Conservation (phyloP, 2,888 invertebrate genomes). For the Agelastica alni region DNA sequence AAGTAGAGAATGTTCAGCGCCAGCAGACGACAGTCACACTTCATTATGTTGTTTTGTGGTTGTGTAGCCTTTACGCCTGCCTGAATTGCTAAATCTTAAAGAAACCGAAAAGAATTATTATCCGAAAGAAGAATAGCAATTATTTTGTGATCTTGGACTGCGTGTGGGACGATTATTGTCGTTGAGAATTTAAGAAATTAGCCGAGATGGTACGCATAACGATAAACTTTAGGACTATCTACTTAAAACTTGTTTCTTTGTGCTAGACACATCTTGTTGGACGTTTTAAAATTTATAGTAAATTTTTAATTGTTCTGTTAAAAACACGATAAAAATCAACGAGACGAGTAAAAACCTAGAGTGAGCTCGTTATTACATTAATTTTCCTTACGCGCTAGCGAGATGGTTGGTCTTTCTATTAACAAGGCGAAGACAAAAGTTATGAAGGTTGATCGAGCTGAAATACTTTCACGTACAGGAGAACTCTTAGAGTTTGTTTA, state of each 20-base stretch:
- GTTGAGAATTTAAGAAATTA: conserved; percentile 8
- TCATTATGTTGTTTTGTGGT: neutral
- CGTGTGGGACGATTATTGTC: conserved; percentile 4
- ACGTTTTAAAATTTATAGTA: too few relatives aligned
- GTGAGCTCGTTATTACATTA: too few relatives aligned
- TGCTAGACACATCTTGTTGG: too few relatives aligned
- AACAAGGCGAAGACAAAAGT: too few relatives aligned
- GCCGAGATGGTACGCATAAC: neutral
- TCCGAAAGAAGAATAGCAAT: neutral
- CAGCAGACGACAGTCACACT: neutral
- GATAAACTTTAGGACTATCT: neutral
- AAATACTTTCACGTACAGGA: too few relatives aligned
- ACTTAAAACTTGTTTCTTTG: neutral
- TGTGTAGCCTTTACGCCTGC: neutral
- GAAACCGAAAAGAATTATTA: conserved; percentile 1
- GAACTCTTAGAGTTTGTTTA: too few relatives aligned
- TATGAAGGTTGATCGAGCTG: too few relatives aligned
- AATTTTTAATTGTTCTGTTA: too few relatives aligned
- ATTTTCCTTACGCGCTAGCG: too few relatives aligned
- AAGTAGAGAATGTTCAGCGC: neutral
- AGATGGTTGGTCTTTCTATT: too few relatives aligned
- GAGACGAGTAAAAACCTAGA: too few relatives aligned
- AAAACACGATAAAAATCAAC: too few relatives aligned
- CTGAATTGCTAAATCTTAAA: neutral
- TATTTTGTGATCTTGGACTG: neutral